Evolutionary conservation across 2,113 vertebrate genomes (phyloP).

Genomic region (Hippolais icterina): DNA sequence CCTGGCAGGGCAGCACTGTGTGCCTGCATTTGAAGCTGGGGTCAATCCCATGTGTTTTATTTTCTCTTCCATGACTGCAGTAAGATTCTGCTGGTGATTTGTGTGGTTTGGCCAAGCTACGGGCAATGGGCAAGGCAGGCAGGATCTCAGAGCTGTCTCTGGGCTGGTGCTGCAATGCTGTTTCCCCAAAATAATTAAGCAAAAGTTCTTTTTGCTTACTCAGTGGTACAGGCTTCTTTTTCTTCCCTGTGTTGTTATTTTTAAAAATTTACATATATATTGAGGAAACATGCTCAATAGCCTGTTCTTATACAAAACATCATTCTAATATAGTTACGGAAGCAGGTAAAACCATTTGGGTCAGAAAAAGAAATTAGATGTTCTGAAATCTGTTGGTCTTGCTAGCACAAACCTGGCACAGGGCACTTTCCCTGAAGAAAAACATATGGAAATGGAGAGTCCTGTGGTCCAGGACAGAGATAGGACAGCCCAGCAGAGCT

Average conservation of each 20-base stretch:
- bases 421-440: not conserved
- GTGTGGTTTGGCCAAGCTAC: not conserved
- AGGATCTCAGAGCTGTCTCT: not conserved
- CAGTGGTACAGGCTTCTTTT: not conserved
- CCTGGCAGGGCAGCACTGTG: accelerated
- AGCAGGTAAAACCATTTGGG: not conserved
- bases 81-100: not conserved
- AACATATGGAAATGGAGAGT: not conserved
- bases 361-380: not conserved
- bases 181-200: not conserved
- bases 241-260: not conserved
- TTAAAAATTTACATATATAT: not conserved
- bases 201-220: not conserved
- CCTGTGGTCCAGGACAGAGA: not conserved
- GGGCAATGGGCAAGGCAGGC: not conserved
- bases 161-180: accelerated
- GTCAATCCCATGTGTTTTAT: not conserved
- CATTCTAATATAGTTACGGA: not conserved
- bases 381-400: not conserved
- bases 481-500: not conserved
- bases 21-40: not conserved
- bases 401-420: not conserved
- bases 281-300: not conserved
- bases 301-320: not conserved
- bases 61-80: not conserved